Conservation (phyloP, 2,888 invertebrate genomes). For the Actias luna region DNA sequence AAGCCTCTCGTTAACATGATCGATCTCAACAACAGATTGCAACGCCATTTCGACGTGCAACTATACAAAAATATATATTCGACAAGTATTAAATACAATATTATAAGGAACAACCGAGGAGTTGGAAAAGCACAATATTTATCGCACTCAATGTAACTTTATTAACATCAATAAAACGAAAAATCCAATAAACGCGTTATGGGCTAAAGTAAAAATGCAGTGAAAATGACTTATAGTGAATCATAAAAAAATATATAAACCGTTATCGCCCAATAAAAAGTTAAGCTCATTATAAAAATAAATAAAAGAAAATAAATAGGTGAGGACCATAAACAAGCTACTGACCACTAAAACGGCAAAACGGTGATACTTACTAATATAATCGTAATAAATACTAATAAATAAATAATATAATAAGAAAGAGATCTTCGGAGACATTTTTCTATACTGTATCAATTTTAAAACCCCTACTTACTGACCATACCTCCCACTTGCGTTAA, state of each 20-base stretch:
- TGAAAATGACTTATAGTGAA: conserved; percentile 46
- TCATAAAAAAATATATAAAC: not conserved
- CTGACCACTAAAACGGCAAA: too few relatives aligned
- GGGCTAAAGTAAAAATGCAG: conserved; percentile 59
- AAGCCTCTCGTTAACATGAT: too few relatives aligned
- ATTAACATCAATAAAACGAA: conserved; percentile 47
- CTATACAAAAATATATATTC: not conserved
- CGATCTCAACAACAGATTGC: too few relatives aligned
- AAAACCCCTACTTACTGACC: too few relatives aligned
- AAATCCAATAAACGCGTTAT: conserved; percentile 66
- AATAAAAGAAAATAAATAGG: not conserved
- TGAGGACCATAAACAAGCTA: too few relatives aligned
- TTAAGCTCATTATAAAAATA: not conserved
- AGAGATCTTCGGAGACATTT: too few relatives aligned
- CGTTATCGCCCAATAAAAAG: not conserved
- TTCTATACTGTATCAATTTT: too few relatives aligned
- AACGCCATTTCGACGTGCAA: too few relatives aligned
- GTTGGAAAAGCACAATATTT: conserved; percentile 25
- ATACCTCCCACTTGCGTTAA: too few relatives aligned
- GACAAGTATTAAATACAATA: not conserved
- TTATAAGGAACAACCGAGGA: not conserved
- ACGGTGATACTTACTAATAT: too few relatives aligned
- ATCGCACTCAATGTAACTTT: conserved; percentile 46
- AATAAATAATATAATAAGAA: too few relatives aligned
- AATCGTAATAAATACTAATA: too few relatives aligned